Evolutionary conservation across 2,888 invertebrate genomes (phyloP).

Genomic region (Ornithoptera priamus): DNA sequence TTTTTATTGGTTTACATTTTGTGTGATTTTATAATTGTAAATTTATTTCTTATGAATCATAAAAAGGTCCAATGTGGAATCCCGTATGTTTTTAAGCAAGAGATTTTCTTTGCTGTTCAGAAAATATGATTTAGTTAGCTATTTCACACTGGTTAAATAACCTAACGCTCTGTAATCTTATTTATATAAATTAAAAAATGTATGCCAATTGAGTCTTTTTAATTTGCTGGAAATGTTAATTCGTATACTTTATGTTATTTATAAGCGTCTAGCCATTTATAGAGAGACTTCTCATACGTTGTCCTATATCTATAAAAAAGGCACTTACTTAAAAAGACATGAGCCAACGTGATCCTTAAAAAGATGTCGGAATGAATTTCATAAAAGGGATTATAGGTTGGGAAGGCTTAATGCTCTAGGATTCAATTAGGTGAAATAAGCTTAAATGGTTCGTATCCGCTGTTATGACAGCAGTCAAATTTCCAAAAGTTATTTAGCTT

Average conservation of each 20-base stretch:
- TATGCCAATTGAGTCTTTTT: not conserved
- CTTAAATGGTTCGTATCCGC: conserved; percentile 76
- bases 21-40: conserved; percentile 18
- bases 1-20: conserved; percentile 31
- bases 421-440: conserved; percentile 79
- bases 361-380: conserved; percentile 71
- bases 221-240: not conserved
- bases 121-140: too few species aligned
- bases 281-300: not conserved
- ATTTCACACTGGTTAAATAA: too few species aligned
- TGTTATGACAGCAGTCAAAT: conserved; percentile 77
- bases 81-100: not conserved
- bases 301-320: conserved; percentile 22
- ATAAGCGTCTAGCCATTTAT: not conserved
- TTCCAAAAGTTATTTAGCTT: conserved; percentile 59
- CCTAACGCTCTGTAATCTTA: not conserved
- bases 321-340: conserved; percentile 53
- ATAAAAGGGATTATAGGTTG: conserved; percentile 75
- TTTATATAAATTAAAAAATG: not conserved
- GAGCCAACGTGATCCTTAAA: conserved; percentile 57
- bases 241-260: not conserved
- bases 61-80: not conserved
- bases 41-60: conserved; percentile 2
- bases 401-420: conserved; percentile 72
- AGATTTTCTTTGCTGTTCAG: not conserved